Percentiles rank a stretch among this genome's conserved stretches.
Evolutionary conservation across 2,113 vertebrate genomes (phyloP).

Genomic region (Pygoscelis adeliae): DNA sequence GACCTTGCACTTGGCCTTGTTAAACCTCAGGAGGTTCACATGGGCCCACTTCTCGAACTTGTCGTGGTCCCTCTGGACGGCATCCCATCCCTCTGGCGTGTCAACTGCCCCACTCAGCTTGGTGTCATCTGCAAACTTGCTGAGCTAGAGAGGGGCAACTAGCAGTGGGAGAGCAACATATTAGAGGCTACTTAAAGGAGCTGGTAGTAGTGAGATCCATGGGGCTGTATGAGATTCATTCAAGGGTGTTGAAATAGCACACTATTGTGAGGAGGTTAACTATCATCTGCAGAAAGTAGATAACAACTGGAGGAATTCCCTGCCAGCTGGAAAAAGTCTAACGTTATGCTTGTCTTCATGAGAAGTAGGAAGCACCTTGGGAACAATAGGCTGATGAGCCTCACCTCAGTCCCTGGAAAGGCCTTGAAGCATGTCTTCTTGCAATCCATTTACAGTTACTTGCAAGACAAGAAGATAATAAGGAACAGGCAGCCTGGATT

Average conservation of each 20-base stretch:
- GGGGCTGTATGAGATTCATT: neutral
- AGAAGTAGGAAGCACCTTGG: neutral
- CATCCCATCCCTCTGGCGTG: neutral
- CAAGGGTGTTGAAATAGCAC: neutral
- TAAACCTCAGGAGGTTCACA: too few relatives aligned
- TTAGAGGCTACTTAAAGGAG: neutral
- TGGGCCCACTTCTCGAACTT: accelerated
- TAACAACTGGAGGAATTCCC: neutral
- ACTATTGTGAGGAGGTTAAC: neutral
- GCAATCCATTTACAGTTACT: neutral
- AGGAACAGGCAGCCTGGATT: neutral
- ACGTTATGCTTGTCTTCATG: neutral
- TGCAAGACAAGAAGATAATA: neutral
- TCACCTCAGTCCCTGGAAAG: neutral
- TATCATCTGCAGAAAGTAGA: neutral
- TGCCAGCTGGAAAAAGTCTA: neutral
- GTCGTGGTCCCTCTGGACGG: neutral
- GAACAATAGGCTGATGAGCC: neutral
- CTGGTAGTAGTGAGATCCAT: neutral
- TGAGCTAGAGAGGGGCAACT: neutral
- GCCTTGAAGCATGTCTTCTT: neutral
- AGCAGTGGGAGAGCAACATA: neutral
- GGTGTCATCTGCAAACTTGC: neutral
- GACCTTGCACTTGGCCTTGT: neutral
- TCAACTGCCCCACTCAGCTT: neutral